Conservation (phyloP, 2,888 invertebrate species). For the Hirtodrosophila confusa region DNA sequence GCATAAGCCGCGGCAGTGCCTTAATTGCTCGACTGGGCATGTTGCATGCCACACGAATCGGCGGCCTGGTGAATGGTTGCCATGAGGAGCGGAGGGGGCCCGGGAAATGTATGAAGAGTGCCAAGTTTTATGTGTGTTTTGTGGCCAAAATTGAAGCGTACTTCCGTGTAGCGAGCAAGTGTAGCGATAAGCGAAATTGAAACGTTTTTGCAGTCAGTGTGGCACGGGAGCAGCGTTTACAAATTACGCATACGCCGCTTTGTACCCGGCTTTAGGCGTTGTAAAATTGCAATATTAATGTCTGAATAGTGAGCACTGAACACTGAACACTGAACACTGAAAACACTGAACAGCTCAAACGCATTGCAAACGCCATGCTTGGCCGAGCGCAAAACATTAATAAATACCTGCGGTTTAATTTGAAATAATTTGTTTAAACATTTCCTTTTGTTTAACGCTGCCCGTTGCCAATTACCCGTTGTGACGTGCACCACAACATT, state of each 20-base stretch:
- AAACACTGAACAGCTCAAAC: slow-evolving; percentile 25
- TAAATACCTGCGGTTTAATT: slow-evolving; percentile 80
- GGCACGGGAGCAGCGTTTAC: slow-evolving; percentile 71
- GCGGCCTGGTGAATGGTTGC: slow-evolving; percentile 17
- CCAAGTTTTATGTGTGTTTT: slow-evolving; percentile 32
- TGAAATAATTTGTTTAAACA: slow-evolving; percentile 80
- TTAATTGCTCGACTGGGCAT: slow-evolving; percentile 49
- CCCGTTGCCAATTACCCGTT: slow-evolving; percentile 52
- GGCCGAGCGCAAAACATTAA: slow-evolving; percentile 79
- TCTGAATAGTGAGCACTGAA: slow-evolving; percentile 11
- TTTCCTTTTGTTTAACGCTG: slow-evolving; percentile 74
- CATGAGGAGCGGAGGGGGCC: neutral
- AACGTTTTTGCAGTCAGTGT: slow-evolving; percentile 78
- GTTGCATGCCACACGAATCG: slow-evolving; percentile 74
- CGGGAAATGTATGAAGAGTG: neutral
- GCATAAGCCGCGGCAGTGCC: slow-evolving; percentile 55
- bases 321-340: slow-evolving; percentile 21
- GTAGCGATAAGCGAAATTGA: slow-evolving; percentile 59
- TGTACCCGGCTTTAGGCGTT: slow-evolving; percentile 48
- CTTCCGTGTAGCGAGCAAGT: slow-evolving; percentile 43
- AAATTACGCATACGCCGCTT: slow-evolving; percentile 76
- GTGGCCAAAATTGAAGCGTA: slow-evolving; percentile 52
- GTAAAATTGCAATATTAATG: slow-evolving; percentile 19
- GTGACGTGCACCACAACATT: slow-evolving; percentile 48
- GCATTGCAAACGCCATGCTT: slow-evolving; percentile 67